Evolutionary conservation across 2,113 vertebrate genomes (phyloP).

Genomic region (Scomber scombrus): DNA sequence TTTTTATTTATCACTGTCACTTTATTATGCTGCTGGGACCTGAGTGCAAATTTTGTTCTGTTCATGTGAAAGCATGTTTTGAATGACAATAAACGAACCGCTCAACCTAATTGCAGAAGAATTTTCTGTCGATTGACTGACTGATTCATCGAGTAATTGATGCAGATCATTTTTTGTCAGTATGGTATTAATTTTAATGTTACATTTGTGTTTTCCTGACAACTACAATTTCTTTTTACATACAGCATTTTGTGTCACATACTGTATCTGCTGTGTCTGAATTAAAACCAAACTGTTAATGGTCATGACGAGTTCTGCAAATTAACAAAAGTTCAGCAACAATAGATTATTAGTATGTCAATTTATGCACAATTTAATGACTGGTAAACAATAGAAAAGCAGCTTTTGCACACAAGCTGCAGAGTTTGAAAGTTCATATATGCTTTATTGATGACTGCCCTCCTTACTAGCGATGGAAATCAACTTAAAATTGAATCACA

Average conservation of each 20-base stretch:
- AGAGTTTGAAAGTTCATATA: slow-evolving; percentile 47
- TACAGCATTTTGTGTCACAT: too few species aligned
- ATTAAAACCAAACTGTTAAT: neutral
- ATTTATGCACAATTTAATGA: neutral
- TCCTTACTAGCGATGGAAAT: slow-evolving; percentile 20
- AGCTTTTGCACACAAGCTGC: neutral
- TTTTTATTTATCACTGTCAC: too few species aligned
- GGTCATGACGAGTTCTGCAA: neutral
- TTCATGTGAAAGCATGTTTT: too few species aligned
- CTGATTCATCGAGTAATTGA: too few species aligned
- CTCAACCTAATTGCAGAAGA: too few species aligned
- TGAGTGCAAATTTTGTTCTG: too few species aligned
- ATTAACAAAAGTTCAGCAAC: neutral
- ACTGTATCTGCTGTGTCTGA: neutral
- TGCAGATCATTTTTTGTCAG: neutral
- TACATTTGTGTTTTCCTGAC: too few species aligned
- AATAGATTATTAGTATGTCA: neutral
- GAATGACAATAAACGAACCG: too few species aligned
- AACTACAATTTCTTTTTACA: too few species aligned
- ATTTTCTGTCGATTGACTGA: too few species aligned
- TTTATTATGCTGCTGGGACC: too few species aligned
- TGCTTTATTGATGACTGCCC: slow-evolving; percentile 38
- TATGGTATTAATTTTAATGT: neutral
- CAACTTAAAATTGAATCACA: slow-evolving; percentile 16
- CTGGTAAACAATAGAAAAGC: slow-evolving; percentile 6